Evolutionary conservation across 2,797 vertebrate species (phyloP).

Genomic region (Gadopsis marmoratus): DNA sequence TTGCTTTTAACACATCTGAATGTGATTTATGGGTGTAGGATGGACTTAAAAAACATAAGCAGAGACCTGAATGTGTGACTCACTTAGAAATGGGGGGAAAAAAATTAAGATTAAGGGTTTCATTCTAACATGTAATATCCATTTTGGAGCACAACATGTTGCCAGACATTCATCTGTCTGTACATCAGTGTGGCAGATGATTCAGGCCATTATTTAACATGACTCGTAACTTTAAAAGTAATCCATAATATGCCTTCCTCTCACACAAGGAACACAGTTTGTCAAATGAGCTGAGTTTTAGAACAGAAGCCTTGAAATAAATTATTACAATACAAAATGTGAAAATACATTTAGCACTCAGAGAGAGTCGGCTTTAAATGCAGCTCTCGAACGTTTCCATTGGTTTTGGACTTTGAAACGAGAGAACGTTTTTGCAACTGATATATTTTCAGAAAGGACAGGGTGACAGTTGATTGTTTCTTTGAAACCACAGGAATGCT

Average conservation of each 20-base stretch:
- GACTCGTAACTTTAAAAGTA: slow-evolving; percentile 43
- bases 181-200: slow-evolving; percentile 23
- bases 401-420: slow-evolving; percentile 37
- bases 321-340: slow-evolving; percentile 34
- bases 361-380: slow-evolving; percentile 36
- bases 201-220: slow-evolving; percentile 45
- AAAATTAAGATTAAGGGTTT: slow-evolving; percentile 49
- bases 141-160: slow-evolving; percentile 17
- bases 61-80: slow-evolving; percentile 33
- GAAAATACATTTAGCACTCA: slow-evolving; percentile 36
- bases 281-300: slow-evolving; percentile 45
- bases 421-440: slow-evolving; percentile 24
- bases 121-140: slow-evolving; percentile 38
- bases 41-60: slow-evolving; percentile 48
- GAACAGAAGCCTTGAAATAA: slow-evolving; percentile 31
- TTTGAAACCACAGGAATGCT: slow-evolving; percentile 18
- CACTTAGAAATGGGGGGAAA: slow-evolving; percentile 12
- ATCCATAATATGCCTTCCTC: slow-evolving; percentile 28
- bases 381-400: slow-evolving; percentile 39
- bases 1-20: slow-evolving; percentile 48
- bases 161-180: slow-evolving; percentile 34
- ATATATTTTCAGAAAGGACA: slow-evolving; percentile 24
- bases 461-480: slow-evolving; percentile 47
- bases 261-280: slow-evolving; percentile 22
- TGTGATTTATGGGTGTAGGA: slow-evolving; percentile 62